Base-by-base conservation (phyloP, 2,113 vertebrate genomes). In the Ranitomeya imitator region DNA sequence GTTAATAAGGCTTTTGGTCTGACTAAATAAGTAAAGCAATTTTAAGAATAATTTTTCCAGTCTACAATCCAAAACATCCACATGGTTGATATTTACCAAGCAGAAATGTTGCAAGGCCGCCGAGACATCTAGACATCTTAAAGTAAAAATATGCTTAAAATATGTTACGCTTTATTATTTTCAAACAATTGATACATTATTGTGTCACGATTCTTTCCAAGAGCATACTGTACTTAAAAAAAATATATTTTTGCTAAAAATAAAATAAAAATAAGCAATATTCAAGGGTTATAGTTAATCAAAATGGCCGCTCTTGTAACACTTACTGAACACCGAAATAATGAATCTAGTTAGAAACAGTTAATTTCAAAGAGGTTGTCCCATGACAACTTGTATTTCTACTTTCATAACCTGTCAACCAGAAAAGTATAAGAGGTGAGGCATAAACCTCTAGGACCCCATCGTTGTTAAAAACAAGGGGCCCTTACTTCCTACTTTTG, bases 11-110 rank as follows among this genome's bases (percentile, higher is more conserved):
- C 19, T 65, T 90, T 0, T 7, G 90, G 77, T 31, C 82, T 90
- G 90, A 89, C 87, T 86, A 90, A 90, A 92, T 90, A 94, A 93
- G 91, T 89, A 91, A 91, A 89, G 88, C 89, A 91, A 93, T 86
- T 89, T 73, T 86, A 91, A 90, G 89, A 92, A 91, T 81, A 89
- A 89, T 67, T 92, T 93, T 92, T 93, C 81, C 83, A 89, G 91
- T 69, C 61, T 67, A 83, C 81, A 88, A 65, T 73, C 69, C 77
- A 77, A 88, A 63, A 76, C 82, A 77, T 78, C 59, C 81, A 88
- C 80, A 83, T 88, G 79, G 52, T 83, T 83, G 61, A 69, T 83
- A 83, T 83, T 83, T 83, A 69, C 61, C 61, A 83, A 69, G 61
- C 37, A 83, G 45, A 67, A 54, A 52, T 69, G 81, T 83, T 83